Conservation (phyloP, 2,888 invertebrate species). For the Dryobota labecula region DNA sequence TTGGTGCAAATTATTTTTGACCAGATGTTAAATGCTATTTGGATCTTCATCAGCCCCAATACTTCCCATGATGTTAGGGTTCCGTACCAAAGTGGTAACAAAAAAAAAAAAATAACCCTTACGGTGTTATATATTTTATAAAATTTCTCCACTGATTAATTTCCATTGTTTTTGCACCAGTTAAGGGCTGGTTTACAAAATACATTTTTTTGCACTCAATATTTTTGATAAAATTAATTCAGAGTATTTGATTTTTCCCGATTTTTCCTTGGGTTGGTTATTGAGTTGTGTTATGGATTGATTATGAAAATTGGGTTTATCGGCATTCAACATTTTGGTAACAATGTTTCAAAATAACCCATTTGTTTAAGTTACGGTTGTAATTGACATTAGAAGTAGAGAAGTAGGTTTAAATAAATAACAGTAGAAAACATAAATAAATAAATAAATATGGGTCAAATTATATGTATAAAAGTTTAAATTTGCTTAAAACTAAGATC, state of each 20-base stretch:
- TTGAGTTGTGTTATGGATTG: background rate
- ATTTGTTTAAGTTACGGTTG: background rate
- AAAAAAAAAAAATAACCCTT: background rate
- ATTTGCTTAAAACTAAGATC: conserved; percentile 40
- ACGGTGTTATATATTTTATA: background rate
- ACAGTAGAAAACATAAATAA: conserved; percentile 22
- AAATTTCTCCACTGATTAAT: background rate
- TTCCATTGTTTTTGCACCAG: background rate
- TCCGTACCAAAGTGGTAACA: background rate
- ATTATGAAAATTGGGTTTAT: background rate
- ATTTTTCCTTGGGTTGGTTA: background rate
- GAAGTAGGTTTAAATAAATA: conserved; percentile 21
- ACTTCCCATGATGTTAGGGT: background rate
- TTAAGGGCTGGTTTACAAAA: background rate
- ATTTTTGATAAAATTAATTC: background rate
- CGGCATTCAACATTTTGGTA: background rate
- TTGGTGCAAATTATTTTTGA: background rate
- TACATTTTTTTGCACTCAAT: background rate
- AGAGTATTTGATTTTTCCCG: background rate
- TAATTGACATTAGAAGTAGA: conserved; percentile 12
- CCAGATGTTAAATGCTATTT: background rate
- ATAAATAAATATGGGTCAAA: conserved; percentile 30
- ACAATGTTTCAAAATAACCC: background rate
- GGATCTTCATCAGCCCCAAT: background rate
- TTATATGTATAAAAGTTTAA: conserved; percentile 19